phyloP scores from a whole-genome alignment of 2,113 vertebrate genomes.

The Cyphomyrus plagiostoma region DNA sequence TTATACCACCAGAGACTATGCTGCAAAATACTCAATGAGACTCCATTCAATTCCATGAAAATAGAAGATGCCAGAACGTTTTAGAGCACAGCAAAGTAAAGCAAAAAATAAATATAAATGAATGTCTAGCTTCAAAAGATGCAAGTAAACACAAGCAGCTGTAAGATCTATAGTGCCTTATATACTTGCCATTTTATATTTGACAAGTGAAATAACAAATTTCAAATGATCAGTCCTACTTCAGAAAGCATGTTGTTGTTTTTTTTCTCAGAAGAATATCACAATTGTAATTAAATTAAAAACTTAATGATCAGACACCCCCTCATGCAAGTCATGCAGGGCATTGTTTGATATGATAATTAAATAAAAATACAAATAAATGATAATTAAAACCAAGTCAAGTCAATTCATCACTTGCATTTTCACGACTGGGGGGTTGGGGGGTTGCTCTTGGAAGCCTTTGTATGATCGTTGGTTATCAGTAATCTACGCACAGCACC shows the following conservation, averaged over 20 bases:
- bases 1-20: neutral
- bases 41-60: neutral
- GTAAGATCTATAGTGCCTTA: neutral
- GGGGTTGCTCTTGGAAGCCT: neutral
- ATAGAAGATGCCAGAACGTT: neutral
- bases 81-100: neutral
- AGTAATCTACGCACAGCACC: neutral
- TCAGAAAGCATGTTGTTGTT: too few species aligned
- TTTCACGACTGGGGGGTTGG: neutral
- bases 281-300: neutral
- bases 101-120: neutral
- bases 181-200: neutral
- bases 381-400: neutral
- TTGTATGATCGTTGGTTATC: neutral
- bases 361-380: neutral
- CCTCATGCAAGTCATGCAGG: neutral
- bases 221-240: neutral
- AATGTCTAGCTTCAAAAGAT: neutral
- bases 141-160: neutral
- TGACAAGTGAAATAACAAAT: neutral
- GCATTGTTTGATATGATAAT: neutral
- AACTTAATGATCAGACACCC: neutral
- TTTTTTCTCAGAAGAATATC: neutral
- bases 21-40: neutral
- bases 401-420: neutral